Conservation (phyloP, 2,113 vertebrate genomes). For the Dermatemys mawii region DNA sequence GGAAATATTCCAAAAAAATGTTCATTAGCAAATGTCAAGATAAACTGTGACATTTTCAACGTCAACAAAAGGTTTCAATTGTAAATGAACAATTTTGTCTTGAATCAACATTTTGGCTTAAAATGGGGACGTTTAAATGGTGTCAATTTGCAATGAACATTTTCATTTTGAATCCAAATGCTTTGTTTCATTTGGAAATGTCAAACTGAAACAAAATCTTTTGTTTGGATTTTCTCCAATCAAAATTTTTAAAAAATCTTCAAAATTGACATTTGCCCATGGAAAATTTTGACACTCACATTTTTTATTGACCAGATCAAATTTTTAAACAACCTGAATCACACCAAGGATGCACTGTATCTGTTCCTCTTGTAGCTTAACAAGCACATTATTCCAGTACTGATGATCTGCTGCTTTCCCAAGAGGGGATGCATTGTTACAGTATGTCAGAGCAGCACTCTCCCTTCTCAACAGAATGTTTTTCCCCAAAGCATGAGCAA, state of each 20-base stretch:
- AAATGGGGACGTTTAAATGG: not conserved
- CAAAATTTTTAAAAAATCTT: not conserved
- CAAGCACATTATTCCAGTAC: not conserved
- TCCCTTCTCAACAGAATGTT: not conserved
- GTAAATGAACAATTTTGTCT: not conserved
- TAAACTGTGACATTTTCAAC: not conserved
- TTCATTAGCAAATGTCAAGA: not conserved
- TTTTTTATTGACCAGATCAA: not conserved
- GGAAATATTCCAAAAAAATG: not conserved
- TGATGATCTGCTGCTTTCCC: not conserved
- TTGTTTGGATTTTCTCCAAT: not conserved
- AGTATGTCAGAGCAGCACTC: not conserved
- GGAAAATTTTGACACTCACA: not conserved
- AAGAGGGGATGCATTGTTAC: not conserved
- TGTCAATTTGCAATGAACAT: not conserved
- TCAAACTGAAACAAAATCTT: not conserved
- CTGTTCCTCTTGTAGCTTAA: not conserved
- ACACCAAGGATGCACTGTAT: too few species aligned
- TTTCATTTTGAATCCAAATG: not conserved
- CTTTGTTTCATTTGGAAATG: not conserved
- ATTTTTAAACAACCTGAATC: not conserved
- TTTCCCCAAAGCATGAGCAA: not conserved
- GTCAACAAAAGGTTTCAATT: not conserved
- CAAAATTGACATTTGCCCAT: not conserved
- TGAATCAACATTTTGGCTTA: not conserved